Base-by-base conservation (phyloP, 64 coral and sea anemone species). In the Anthopleura sola region DNA sequence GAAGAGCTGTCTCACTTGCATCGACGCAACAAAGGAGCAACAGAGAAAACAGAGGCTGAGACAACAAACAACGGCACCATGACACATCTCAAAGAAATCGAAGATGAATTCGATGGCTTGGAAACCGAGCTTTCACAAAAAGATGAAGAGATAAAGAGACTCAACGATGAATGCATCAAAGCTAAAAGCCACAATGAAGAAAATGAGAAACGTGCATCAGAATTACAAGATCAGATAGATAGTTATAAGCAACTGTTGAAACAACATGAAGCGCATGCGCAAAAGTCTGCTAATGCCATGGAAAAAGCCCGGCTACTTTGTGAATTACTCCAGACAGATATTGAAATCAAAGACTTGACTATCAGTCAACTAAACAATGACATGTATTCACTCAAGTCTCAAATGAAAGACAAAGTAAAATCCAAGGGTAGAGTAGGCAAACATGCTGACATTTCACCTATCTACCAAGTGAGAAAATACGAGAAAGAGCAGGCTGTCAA, bases 51-150 rank as follows among this genome's bases (percentile, higher is more conserved):
- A n/a, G 76, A 46, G 10, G 24, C 17, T 24, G 44, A 79, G 12
- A n/a, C 76, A 79, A 17, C 34, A 79, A 48, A 18, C 24, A 48
- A 48, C 6, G 37, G 39, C 24, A 44, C 26, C 19, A 47, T 16
- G 17, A 6, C 21, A n/a, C 36, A 79, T 48, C 44, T 79, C 6
- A 79, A 79, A 46, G 76, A 79, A 44, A 79, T 79, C 19, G 3
- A 79, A 79, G 76, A 79, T 4, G 76, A 79, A 26, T 48, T 79
- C 34, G 39, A 79, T 48, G 36, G 19, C 47, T 47, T 79, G 76
- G 76, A 79, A 79, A 48, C 44, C 5, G 76, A 79, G 19, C 16
- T 79, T 23, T 44, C 76, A 79, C 76, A 79, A 79, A 79, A 79
- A 79, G 76, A 79, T 23, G 76, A 79, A 34, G 18, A 79, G 34